Conservation (phyloP, 2,888 invertebrate genomes). For the Heliconius hortense region DNA sequence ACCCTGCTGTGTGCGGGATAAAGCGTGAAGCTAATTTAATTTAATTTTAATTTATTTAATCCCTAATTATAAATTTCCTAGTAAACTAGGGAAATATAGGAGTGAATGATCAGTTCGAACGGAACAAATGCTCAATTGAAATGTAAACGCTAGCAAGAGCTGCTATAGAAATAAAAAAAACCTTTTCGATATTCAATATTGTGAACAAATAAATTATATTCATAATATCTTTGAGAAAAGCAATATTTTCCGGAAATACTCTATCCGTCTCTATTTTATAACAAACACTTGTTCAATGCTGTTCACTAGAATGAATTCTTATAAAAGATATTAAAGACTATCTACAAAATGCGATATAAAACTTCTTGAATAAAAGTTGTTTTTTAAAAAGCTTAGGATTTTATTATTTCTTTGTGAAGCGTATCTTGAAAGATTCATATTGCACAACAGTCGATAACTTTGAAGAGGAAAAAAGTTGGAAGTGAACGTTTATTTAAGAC, state of each 20-base stretch:
- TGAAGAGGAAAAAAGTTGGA: background rate
- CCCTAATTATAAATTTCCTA: too few species aligned
- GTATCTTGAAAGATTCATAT: conserved; percentile 4
- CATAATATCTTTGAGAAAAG: conserved; percentile 4
- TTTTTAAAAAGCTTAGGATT: background rate
- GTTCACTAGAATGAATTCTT: conserved; percentile 5
- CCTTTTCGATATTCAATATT: conserved; percentile 3
- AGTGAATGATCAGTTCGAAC: background rate
- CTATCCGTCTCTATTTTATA: background rate
- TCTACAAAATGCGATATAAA: conserved; percentile 7
- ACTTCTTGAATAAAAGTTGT: conserved; percentile 14
- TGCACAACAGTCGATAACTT: background rate
- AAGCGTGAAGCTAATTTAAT: too few species aligned
- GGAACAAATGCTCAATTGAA: background rate
- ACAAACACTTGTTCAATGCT: conserved; percentile 2
- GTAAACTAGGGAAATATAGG: background rate
- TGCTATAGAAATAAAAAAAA: background rate
- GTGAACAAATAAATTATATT: conserved; percentile 1
- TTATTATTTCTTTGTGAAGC: conserved; percentile 8
- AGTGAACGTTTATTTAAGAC: background rate
- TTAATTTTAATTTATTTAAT: too few species aligned
- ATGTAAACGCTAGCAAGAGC: background rate
- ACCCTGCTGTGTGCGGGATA: too few species aligned
- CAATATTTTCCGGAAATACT: background rate
- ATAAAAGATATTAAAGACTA: conserved; percentile 10